phyloP scores from a whole-genome alignment of 2,888 invertebrate genomes.

The Agapostemon virescens region DNA sequence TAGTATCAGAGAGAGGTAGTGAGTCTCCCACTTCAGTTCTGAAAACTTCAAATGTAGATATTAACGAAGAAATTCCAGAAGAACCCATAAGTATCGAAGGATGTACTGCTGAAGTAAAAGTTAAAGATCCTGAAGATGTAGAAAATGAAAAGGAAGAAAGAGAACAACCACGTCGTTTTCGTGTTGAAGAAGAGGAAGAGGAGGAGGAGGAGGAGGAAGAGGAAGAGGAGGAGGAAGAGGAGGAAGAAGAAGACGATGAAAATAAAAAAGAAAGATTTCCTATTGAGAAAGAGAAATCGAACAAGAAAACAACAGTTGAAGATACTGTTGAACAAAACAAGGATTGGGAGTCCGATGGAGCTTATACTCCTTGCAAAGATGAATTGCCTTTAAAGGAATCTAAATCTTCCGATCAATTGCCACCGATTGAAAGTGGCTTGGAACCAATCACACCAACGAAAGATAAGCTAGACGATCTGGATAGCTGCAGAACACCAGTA shows the following conservation, averaged over 20 bases:
- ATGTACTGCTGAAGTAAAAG: slow-evolving; percentile 12
- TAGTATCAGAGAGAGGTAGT: slow-evolving; percentile 30
- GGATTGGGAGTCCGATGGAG: slow-evolving; percentile 78
- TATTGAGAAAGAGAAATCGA: slow-evolving; percentile 69
- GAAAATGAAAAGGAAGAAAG: slow-evolving; percentile 63
- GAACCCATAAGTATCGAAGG: slow-evolving; percentile 19
- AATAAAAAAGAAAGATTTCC: slow-evolving; percentile 71
- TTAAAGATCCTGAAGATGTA: slow-evolving; percentile 45
- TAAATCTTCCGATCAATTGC: slow-evolving; percentile 43
- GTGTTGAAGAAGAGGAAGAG: slow-evolving; percentile 60
- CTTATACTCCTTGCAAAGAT: slow-evolving; percentile 78
- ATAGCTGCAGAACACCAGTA: slow-evolving; percentile 79
- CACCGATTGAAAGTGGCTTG: slow-evolving; percentile 73
- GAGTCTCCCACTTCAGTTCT: background rate
- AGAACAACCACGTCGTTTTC: slow-evolving; percentile 16
- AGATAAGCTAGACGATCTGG: slow-evolving; percentile 74
- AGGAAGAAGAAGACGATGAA: slow-evolving; percentile 57
- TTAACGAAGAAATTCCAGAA: slow-evolving; percentile 24
- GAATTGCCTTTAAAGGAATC: slow-evolving; percentile 73
- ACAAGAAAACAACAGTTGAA: slow-evolving; percentile 9
- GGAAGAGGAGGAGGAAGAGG: slow-evolving; percentile 53
- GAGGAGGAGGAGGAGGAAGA: slow-evolving; percentile 55
- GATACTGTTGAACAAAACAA: slow-evolving; percentile 18
- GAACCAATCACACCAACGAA: slow-evolving; percentile 78
- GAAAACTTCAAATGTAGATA: slow-evolving; percentile 8